Evolutionary conservation across 2,113 vertebrate genomes (phyloP).

Genomic region (Haemorhous mexicanus): DNA sequence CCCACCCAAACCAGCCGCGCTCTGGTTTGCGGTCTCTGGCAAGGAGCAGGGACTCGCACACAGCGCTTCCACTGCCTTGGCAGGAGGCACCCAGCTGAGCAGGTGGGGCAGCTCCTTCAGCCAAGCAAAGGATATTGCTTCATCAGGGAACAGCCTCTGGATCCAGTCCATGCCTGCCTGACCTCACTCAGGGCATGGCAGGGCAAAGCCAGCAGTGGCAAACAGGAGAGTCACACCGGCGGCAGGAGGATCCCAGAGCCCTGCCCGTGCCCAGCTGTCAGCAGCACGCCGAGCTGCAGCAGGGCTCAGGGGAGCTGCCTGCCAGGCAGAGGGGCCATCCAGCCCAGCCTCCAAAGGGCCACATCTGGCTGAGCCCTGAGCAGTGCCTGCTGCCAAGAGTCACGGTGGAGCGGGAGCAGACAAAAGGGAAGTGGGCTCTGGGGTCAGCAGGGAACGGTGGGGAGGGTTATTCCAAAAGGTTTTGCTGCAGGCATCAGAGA

Average conservation of each 20-base stretch:
- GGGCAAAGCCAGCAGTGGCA: background rate
- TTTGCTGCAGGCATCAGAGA: background rate
- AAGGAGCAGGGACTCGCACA: fast-evolving
- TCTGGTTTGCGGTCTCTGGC: background rate
- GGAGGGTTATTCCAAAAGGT: background rate
- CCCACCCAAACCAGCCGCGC: background rate
- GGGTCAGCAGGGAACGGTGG: fast-evolving
- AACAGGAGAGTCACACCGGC: background rate
- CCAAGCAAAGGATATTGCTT: background rate
- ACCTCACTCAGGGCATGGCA: background rate
- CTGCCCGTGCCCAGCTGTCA: fast-evolving
- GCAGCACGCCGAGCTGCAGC: fast-evolving
- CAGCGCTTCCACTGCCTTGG: background rate
- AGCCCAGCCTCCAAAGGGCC: background rate
- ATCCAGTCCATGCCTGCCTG: background rate
- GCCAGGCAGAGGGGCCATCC: fast-evolving
- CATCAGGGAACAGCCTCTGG: background rate
- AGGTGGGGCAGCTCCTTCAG: background rate
- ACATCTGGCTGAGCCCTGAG: background rate
- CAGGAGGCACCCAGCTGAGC: background rate
- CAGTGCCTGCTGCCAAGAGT: background rate
- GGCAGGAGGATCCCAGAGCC: background rate
- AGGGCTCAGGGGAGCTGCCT: background rate
- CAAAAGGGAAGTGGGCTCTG: background rate
- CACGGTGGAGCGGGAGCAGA: background rate